Base-by-base conservation (phyloP, 2,113 vertebrate genomes). In the Dromaius novaehollandiae region DNA sequence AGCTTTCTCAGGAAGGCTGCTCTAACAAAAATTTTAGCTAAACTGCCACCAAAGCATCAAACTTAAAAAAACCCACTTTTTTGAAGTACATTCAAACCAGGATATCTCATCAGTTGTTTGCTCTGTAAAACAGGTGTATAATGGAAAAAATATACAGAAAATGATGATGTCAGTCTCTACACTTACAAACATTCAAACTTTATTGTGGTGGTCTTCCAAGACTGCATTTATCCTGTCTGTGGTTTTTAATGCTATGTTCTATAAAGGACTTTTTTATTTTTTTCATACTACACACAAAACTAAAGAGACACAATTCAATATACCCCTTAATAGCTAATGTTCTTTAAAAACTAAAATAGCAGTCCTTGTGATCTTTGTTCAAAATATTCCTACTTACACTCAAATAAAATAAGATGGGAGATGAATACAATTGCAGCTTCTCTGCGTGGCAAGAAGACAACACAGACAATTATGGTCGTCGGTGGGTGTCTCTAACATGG, bases 271-370 rank as follows among this genome's bases (percentile, higher is more conserved):
- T 60, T 40, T 81, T 60, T 9, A 15, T 53, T 90, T 89, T 89
- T 78, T 88, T 26, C 19, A n/a, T 64, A 21, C 10, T 38, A 22
- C 32, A 44, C 55, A 46, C 32, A 71, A 86, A 76, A 86, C 22
- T n/a, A 64, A 86, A 74, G 10, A 7, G 24, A 53, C 18, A 75
- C 18, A 60, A 42, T 68, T 64, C 32, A 74, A 12, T 71, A 68
- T 0, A 73, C 50, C 4, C 55, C 40, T 84, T 92, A 55, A 58
- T 46, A 71, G 50, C 15, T 42, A 36, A 58, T 32, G 6, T 7
- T 84, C 42, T 92, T 93, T 60, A 75, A 89, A 95, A 86, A 5
- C 1, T 5, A 42, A 65, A 63, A 76, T 79, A 94, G 68, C 51
- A 84, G 11, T 55, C 36, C 30, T 69, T 36, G n/a, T 26, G 22